Percentiles rank a stretch among this genome's conserved stretches.
Conservation (phyloP, 2,797 vertebrate genomes). For the Manis javanica region DNA sequence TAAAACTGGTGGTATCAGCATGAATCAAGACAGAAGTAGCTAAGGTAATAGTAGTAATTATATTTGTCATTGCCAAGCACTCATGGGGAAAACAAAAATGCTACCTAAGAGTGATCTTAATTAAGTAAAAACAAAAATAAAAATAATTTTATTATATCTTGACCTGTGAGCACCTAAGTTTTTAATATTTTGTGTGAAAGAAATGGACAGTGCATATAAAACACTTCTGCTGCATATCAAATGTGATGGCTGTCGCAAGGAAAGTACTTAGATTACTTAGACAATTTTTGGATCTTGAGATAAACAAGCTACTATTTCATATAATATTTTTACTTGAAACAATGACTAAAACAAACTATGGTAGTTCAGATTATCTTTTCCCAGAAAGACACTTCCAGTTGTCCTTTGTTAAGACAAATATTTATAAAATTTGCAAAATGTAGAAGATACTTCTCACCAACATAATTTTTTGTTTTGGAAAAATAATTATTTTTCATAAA, state of each 20-base stretch:
- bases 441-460: neutral
- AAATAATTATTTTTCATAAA: neutral
- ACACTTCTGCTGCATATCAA: neutral
- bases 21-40: neutral
- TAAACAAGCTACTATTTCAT: neutral
- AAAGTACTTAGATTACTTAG: neutral
- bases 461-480: neutral
- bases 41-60: neutral
- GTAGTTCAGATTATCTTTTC: neutral
- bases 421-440: neutral
- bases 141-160: neutral
- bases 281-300: neutral
- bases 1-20: neutral
- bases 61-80: neutral
- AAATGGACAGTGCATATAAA: neutral
- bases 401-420: neutral
- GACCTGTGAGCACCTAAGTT: neutral
- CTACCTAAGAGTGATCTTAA: neutral
- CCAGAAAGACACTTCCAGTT: neutral
- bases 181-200: neutral
- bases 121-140: neutral
- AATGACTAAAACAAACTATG: neutral
- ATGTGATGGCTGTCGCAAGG: neutral
- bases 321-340: neutral
- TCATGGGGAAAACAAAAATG: neutral